phyloP scores from a whole-genome alignment of 2,113 vertebrate species.

The Bubo scandiacus region DNA sequence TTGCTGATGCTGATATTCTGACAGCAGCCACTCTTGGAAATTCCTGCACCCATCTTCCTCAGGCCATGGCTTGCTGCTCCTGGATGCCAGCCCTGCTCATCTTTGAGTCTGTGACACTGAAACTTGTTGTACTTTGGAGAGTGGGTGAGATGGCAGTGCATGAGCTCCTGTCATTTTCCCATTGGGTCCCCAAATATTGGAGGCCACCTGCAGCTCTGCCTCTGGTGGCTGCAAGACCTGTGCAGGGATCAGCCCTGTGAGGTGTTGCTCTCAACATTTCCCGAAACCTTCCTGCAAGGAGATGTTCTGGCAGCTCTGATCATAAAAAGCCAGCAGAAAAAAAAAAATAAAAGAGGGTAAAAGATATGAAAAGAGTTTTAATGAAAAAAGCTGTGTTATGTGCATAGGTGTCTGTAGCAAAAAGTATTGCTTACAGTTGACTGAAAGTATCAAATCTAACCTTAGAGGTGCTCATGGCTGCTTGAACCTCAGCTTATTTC shows the following conservation, averaged over 20 bases:
- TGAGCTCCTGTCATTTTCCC: neutral
- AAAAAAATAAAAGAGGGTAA: neutral
- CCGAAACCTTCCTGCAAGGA: neutral
- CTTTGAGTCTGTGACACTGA: neutral
- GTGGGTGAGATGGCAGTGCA: neutral
- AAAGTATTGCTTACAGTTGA: neutral
- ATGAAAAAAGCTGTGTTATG: neutral
- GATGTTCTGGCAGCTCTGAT: neutral
- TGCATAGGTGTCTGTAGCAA: neutral
- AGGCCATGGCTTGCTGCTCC: neutral
- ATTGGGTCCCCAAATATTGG: neutral
- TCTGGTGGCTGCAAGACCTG: neutral
- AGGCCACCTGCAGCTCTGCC: neutral
- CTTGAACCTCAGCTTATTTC: neutral
- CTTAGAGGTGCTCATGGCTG: neutral
- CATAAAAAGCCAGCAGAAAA: neutral
- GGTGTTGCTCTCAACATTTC: neutral
- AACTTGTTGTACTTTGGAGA: neutral
- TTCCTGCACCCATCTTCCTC: neutral
- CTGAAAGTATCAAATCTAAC: neutral
- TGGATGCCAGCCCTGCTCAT: neutral
- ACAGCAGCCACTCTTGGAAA: neutral
- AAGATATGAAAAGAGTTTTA: neutral
- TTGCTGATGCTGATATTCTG: neutral
- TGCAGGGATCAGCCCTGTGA: fast-evolving